A percentile compares a stretch with the other conserved stretches of the same genome.
phyloP scores from a whole-genome alignment of 2,113 vertebrate species.

The Pan troglodytes region NHGRI_mPanTro3-v2.1_pri NC_072415.2:17503501-17504000 shows the following conservation, averaged over 20 bases:
- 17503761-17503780: conserved; percentile 66
- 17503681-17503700: neutral
- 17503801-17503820: conserved; percentile 57
- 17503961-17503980: neutral
- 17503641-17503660: neutral
- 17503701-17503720: neutral
- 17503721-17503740: conserved; percentile 37
- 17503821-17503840: neutral
- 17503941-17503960: neutral
- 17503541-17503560: neutral
- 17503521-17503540: neutral
- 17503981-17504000: neutral
- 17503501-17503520: neutral
- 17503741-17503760: conserved; percentile 53
- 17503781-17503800: conserved; percentile 60
- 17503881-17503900: neutral
- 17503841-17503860: neutral
- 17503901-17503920: neutral
- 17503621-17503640: neutral
- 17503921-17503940: neutral
- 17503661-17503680: neutral
- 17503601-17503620: neutral
- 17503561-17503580: neutral
- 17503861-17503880: neutral
- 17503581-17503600: neutral